Conservation (phyloP, 2,888 invertebrate species). For the Emmelina monodactyla region DNA sequence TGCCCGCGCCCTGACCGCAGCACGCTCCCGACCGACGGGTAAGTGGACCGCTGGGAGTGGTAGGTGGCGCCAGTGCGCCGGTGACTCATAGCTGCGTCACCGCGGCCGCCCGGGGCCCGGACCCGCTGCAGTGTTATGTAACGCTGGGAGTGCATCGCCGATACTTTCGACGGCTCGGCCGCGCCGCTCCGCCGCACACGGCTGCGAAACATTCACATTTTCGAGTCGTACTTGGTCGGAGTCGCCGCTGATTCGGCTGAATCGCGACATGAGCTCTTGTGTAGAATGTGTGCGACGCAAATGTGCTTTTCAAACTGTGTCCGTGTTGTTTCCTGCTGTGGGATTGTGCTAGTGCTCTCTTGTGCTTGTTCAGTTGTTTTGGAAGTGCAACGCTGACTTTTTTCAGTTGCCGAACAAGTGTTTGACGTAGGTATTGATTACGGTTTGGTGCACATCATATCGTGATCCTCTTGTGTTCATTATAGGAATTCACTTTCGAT, state of each 20-base stretch:
- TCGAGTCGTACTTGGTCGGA: slow-evolving; percentile 33
- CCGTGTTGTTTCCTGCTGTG: neutral
- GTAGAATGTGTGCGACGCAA: slow-evolving; percentile 1
- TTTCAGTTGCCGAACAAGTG: neutral
- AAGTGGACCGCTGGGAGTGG: slow-evolving; percentile 35
- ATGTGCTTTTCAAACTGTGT: neutral
- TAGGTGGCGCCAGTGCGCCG: slow-evolving; percentile 51
- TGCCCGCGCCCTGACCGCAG: slow-evolving; percentile 55
- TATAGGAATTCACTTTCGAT: too few relatives aligned
- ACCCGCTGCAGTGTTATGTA: slow-evolving; percentile 57
- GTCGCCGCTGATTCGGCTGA: neutral
- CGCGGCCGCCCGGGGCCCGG: slow-evolving; percentile 30
- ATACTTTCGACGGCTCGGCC: slow-evolving; percentile 50
- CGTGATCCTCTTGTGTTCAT: too few relatives aligned
- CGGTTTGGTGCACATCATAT: neutral
- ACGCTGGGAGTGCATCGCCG: slow-evolving; percentile 45
- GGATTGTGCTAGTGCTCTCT: neutral
- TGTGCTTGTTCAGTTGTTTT: neutral
- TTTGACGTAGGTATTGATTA: neutral
- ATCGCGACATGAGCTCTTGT: neutral
- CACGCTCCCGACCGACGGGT: slow-evolving; percentile 39
- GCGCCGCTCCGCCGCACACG: slow-evolving; percentile 50
- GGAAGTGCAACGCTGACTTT: neutral
- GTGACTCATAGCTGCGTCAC: slow-evolving; percentile 57
- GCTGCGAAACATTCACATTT: slow-evolving; percentile 62